Conservation (phyloP, 2,888 invertebrate species). For the Pelosia muscerda region DNA sequence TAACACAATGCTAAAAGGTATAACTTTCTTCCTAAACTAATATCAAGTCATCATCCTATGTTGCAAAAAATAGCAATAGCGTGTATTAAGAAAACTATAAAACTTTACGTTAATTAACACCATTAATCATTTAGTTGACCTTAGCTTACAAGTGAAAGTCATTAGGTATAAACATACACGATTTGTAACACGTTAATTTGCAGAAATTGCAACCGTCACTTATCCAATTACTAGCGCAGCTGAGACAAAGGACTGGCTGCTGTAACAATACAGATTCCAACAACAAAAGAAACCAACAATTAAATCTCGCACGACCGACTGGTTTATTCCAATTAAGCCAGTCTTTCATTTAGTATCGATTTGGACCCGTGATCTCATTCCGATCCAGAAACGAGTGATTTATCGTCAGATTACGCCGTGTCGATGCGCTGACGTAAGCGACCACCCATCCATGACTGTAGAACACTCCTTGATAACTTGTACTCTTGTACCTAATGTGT, state of each 20-base stretch:
- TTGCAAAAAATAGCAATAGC: not conserved
- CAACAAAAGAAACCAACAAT: constrained; percentile 48
- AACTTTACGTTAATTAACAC: constrained; percentile 22
- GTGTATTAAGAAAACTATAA: constrained; percentile 11
- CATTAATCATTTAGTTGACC: constrained; percentile 13
- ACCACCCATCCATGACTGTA: constrained; percentile 76
- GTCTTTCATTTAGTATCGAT: constrained; percentile 71
- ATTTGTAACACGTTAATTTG: constrained; percentile 33
- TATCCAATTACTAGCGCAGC: constrained; percentile 46
- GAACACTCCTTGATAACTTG: constrained; percentile 79
- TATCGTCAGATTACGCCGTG: constrained; percentile 75
- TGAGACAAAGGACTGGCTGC: constrained; percentile 47
- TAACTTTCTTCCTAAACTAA: not conserved
- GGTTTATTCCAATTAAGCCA: constrained; percentile 66
- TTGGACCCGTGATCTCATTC: constrained; percentile 82
- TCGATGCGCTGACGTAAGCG: constrained; percentile 81
- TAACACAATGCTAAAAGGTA: not conserved
- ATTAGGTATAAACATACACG: constrained; percentile 12
- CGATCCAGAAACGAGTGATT: constrained; percentile 77
- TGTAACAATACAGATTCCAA: constrained; percentile 49
- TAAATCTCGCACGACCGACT: constrained; percentile 51
- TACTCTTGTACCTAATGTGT: constrained; percentile 66
- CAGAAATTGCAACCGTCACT: constrained; percentile 46
- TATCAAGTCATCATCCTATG: not conserved
- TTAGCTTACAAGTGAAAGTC: constrained; percentile 20